A percentile compares a stretch with the other conserved stretches of the same genome.
These are phyloP conservation scores for Enteromius viviparus DNA, from an alignment of 2,797 vertebrate genomes.

Conservation along the genomic window DNA sequence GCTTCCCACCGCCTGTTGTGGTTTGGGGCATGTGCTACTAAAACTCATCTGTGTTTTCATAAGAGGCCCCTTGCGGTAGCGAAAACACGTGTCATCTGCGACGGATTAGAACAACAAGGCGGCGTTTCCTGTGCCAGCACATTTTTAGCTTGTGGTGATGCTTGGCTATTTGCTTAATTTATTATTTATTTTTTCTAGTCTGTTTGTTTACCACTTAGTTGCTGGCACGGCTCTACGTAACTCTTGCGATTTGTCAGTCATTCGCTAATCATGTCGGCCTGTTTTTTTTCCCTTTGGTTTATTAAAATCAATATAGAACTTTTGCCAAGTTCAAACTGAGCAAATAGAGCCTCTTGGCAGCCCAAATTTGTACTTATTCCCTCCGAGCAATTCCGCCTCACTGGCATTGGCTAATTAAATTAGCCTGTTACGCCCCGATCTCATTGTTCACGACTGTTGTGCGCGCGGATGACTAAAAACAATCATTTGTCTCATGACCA, in stretches of 20 bases:
- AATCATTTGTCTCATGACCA: slow-evolving; percentile 71
- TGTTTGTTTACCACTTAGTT: slow-evolving; percentile 37
- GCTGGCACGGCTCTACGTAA: slow-evolving; percentile 13
- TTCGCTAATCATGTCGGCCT: neutral
- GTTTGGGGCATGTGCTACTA: slow-evolving; percentile 62
- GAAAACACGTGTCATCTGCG: slow-evolving; percentile 22
- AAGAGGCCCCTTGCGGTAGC: slow-evolving; percentile 56
- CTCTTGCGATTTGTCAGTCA: slow-evolving; percentile 35
- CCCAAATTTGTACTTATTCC: slow-evolving; percentile 42
- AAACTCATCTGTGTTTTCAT: slow-evolving; percentile 62
- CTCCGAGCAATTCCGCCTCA: slow-evolving; percentile 63
- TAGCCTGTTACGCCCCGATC: slow-evolving; percentile 63
- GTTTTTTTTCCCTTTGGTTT: neutral
- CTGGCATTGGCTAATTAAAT: slow-evolving; percentile 74
- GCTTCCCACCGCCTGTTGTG: slow-evolving; percentile 39
- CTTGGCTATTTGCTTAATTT: slow-evolving; percentile 29
- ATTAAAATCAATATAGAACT: slow-evolving; percentile 33
- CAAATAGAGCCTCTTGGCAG: slow-evolving; percentile 41
- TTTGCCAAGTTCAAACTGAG: slow-evolving; percentile 41
- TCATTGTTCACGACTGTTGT: slow-evolving; percentile 58
- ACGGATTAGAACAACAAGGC: slow-evolving; percentile 55
- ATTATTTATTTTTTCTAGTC: slow-evolving; percentile 4
- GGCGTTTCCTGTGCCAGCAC: slow-evolving; percentile 43
- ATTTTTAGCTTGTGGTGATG: slow-evolving; percentile 26
- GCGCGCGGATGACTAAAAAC: slow-evolving; percentile 56